Conservation (phyloP, 2,797 vertebrate species). For the Sciurus vulgaris region DNA sequence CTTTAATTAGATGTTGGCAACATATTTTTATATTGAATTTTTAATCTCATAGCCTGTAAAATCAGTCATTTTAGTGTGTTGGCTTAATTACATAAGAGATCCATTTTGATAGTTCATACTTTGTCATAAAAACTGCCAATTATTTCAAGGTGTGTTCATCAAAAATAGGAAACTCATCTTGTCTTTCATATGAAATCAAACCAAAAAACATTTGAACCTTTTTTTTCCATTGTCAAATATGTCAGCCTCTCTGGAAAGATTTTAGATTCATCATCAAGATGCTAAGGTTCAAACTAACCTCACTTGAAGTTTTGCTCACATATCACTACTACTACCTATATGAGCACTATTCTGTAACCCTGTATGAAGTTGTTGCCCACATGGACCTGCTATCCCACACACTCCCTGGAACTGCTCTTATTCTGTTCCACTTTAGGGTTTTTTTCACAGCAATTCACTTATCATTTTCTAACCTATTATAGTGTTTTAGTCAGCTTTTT, state of each 20-base stretch:
- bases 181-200: background rate
- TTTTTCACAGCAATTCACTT: background rate
- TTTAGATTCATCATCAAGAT: background rate
- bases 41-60: background rate
- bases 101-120: background rate
- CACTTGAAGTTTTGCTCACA: background rate
- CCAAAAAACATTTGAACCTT: background rate
- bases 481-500: too few relatives aligned
- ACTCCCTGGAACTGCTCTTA: background rate
- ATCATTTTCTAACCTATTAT: background rate
- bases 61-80: background rate
- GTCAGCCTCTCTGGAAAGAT: background rate
- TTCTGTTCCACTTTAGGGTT: background rate
- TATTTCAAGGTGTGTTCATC: slow-evolving; percentile 21
- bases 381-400: background rate
- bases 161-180: background rate
- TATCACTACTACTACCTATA: background rate
- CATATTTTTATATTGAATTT: slow-evolving; percentile 13
- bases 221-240: background rate
- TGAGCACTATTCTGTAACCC: background rate
- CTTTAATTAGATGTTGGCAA: background rate
- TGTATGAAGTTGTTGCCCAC: background rate
- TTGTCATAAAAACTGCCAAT: background rate
- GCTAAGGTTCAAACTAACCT: background rate
- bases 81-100: background rate